A percentile compares a stretch with the other conserved stretches of the same genome.
phyloP scores from a whole-genome alignment of 2,113 vertebrate species.

The Gobius niger region DNA sequence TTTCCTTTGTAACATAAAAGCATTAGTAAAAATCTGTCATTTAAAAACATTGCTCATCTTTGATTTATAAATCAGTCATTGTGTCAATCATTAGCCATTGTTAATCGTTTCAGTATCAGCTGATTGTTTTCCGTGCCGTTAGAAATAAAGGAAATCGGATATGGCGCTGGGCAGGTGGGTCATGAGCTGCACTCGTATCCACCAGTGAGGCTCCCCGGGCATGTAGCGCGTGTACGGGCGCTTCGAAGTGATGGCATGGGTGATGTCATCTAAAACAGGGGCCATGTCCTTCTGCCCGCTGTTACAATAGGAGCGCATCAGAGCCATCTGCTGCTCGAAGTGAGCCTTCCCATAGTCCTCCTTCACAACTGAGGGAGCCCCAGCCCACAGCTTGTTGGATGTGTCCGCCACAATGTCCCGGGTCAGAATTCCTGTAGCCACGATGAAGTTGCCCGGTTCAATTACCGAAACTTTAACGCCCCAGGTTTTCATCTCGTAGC shows the following conservation, averaged over 20 bases:
- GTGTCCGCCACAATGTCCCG: constrained; percentile 63
- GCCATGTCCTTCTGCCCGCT: constrained; percentile 74
- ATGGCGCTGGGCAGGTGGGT: constrained; percentile 81
- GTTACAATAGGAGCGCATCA: constrained; percentile 78
- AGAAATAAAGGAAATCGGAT: constrained; percentile 81
- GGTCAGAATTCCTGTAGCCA: constrained; percentile 81
- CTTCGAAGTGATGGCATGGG: constrained; percentile 75
- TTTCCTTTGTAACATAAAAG: too few species aligned
- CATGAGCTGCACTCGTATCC: constrained; percentile 82
- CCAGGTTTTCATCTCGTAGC: constrained; percentile 88
- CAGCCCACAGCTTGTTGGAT: constrained; percentile 79
- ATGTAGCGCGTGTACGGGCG: constrained; percentile 79
- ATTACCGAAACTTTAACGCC: constrained; percentile 81
- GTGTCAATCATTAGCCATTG: not conserved
- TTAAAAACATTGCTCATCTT: not conserved
- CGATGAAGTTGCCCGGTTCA: constrained; percentile 84
- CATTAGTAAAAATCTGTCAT: not conserved
- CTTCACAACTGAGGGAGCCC: constrained; percentile 65
- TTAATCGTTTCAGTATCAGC: not conserved
- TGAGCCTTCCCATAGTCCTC: constrained; percentile 81
- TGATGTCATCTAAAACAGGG: constrained; percentile 77
- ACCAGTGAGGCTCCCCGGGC: constrained; percentile 82
- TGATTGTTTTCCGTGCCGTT: not conserved
- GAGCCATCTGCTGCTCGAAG: constrained; percentile 73
- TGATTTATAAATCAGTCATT: not conserved